Base-by-base conservation (phyloP, 2,113 vertebrate genomes). In the Xenus cinereus region DNA sequence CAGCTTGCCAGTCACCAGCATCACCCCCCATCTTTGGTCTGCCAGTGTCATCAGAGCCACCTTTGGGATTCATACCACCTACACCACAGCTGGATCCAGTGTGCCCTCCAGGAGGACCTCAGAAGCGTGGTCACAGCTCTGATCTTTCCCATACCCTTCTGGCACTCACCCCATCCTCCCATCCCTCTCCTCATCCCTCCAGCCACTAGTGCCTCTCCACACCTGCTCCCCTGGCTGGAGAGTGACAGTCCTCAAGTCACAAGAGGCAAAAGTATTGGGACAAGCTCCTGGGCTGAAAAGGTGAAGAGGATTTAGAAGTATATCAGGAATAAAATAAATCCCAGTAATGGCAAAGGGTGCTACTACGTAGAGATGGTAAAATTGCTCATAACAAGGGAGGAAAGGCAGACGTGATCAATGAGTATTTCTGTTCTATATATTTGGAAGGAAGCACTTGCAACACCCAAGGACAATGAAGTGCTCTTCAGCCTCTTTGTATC, bases 401-500 rank as follows among this genome's bases (percentile, higher is more conserved):
- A 96, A 59, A 95, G 91, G 73, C 66, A 95, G 77, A 60, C 1
- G 5, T 72, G 76, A 75, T 13, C 81, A 37, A 12, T 43, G 87
- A 79, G 48, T 26, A 27, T 84, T 79, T 85, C 84, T 94, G 60
- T 5, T 59, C 80, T 10, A 12, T 53, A 19, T 59, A 18, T 82
- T 68, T 84, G 57, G 87, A 87, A 93, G 87, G 84, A 89, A 92
- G 69, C 80, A 72, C 68, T 93, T 84, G 74, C 84, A 64, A 10
- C 62, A 54, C 0, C 0, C 68, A 54, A 95, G 89, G 80, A 93
- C 87, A 87, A 12, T 82, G 62, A 94, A 95, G 95, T 24, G 83
- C 90, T 93, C 96, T 94, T 53, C 83, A 95, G 53, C 45, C 67
- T 80, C 82, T 94, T 64, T 35, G 43, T 69, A 16, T 64, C 77